Conservation (phyloP, 2,888 invertebrate species). For the Acronicta alni region DNA sequence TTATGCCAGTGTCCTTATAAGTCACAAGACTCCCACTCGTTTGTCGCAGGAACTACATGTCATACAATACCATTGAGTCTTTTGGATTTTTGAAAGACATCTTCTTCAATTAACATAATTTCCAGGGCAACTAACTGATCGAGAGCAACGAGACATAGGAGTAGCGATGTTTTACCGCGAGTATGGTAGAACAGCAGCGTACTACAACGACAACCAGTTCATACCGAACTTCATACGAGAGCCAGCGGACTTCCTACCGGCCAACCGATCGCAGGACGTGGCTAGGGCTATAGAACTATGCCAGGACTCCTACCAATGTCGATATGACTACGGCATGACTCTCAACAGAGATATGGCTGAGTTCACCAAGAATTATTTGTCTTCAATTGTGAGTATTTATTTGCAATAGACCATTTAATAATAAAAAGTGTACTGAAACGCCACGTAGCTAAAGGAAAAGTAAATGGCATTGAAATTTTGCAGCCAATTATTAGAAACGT, state of each 20-base stretch:
- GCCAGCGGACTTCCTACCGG: conserved; percentile 92
- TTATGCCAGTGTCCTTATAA: too few species aligned
- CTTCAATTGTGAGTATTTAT: conserved; percentile 85
- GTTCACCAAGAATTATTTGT: conserved; percentile 95
- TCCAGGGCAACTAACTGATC: conserved; percentile 94
- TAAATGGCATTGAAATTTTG: too few species aligned
- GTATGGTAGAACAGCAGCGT: conserved; percentile 94
- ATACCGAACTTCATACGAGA: conserved; percentile 92
- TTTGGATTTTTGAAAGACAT: not conserved
- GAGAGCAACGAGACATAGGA: conserved; percentile 92
- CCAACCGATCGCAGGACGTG: conserved; percentile 91
- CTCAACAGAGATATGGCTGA: conserved; percentile 95
- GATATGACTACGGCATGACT: conserved; percentile 96
- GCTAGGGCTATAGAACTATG: conserved; percentile 92
- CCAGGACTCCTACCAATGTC: conserved; percentile 95
- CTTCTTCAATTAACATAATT: conserved; percentile 11
- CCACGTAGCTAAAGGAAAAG: too few species aligned
- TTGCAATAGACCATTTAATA: not conserved
- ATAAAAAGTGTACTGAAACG: too few species aligned
- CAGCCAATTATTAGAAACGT: too few species aligned
- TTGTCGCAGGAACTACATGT: too few species aligned
- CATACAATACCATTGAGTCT: too few species aligned
- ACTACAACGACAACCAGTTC: conserved; percentile 94
- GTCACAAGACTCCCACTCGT: too few species aligned
- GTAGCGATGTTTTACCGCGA: conserved; percentile 94